A percentile compares a stretch with the other conserved stretches of the same genome.
Conservation (phyloP, 1,140 invertebrate genomes). For the Drosophila mayri region DNA sequence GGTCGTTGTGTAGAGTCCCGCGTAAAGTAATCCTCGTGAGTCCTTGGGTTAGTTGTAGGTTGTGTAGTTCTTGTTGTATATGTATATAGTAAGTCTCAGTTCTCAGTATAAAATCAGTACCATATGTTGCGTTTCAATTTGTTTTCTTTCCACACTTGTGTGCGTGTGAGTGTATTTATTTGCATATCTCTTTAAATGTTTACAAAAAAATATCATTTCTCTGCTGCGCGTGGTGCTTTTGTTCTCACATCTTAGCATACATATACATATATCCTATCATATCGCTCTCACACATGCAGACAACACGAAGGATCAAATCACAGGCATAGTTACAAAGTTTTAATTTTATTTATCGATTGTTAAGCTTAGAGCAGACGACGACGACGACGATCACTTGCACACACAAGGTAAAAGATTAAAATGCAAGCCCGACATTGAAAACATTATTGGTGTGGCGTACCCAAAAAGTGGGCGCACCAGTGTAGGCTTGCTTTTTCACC, state of each 20-base stretch:
- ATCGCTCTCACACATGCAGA: conserved; percentile 27
- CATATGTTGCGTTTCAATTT: conserved; percentile 74
- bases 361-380: conserved; percentile 55
- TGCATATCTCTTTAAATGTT: conserved; percentile 36
- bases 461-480: conserved; percentile 22
- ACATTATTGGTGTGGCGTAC: neutral
- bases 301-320: conserved; percentile 51
- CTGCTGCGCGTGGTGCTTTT: conserved; percentile 78
- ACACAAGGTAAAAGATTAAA: conserved; percentile 16
- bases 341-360: conserved; percentile 26
- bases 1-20: conserved; percentile 45
- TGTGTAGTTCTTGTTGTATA: conserved; percentile 52
- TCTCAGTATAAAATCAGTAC: conserved; percentile 83
- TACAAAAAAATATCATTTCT: conserved; percentile 52
- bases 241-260: conserved; percentile 15
- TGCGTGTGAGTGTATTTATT: conserved; percentile 37
- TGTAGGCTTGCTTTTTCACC: conserved; percentile 36
- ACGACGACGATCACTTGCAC: conserved; percentile 48
- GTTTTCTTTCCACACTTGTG: conserved; percentile 25
- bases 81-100: conserved; percentile 81
- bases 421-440: conserved; percentile 31
- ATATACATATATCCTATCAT: conserved; percentile 8
- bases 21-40: conserved; percentile 72
- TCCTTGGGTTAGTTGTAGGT: conserved; percentile 66
- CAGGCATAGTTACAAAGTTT: conserved; percentile 55